Base-by-base conservation (phyloP, 2,113 vertebrate species). In the Xiphorhynchus elegans region DNA sequence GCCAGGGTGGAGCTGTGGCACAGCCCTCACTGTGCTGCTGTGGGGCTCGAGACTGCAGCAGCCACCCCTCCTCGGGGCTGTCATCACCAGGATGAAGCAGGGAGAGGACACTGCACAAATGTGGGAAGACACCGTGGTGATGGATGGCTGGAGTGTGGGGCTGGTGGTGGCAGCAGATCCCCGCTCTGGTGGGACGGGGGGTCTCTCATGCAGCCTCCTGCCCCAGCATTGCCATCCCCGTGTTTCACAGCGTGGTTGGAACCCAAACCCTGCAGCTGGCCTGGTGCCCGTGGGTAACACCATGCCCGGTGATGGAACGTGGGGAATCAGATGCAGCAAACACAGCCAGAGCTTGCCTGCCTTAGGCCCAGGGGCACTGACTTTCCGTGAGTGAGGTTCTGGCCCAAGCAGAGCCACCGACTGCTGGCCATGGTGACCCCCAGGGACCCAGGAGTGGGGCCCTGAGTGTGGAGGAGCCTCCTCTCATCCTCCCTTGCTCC, bases 291-390 rank as follows among this genome's bases (percentile, higher is more conserved):
- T 0, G 13, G 72, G 26, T 47, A 17, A 55, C 19, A 46, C 8
- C 0, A 0, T 18, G 14, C 33, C 14, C 0, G 0, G 46, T 10
- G 1, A 26, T 7, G 63, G 35, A 10, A 46, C 1, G 1, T 14
- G 35, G 26, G 49, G 50, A 24, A 52, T 14, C 31, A 11, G 39
- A 29, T 1, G 1, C 0, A 6, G 19, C 42, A 39, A 87, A 29
- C 33, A 10, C 62, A 10, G 67, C 66, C 17, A 1, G 44, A 24
- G 24, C 3, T 6, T 25, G 46, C 49, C 53, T 79, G 49, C 75
- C 44, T 52, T 13, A 1, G 4, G 64, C 44, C 46, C 50, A 5
- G 40, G 49, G 53, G 3, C 28, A 3, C 52, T 14, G 50, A 18
- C 46, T 56, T 49, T 20, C 63, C 10, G 10, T 4, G 5, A 25